Evolutionary conservation across 2,888 invertebrate genomes (phyloP), one percentile per base, ranked within the genome.

Genomic region (Eupithecia subfuscata): DNA sequence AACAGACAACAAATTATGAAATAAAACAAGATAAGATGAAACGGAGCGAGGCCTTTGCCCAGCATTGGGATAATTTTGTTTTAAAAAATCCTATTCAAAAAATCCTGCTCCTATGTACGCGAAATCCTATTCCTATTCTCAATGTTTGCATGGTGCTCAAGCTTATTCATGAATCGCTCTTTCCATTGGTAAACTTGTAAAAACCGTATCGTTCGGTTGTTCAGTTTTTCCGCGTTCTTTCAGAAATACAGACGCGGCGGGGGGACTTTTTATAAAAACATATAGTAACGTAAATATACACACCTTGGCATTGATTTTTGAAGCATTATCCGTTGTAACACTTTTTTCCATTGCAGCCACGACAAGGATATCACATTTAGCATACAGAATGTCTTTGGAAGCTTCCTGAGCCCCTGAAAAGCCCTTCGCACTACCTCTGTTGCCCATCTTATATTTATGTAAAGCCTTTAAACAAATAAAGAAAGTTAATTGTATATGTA

Each of bases 281-380:
- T n/a, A 3, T 11, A 11, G 56, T 30, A 8, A 34, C 9, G 18
- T 18, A 64, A 16, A 25, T 48, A 37, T 40, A 7, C 4, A 14
- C 85, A 97, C 97, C 95, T 97, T 97, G 79, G 97, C 96, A 85
- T 97, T 95, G 67, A 98, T 91, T 82, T 96, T 95, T 81, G 91
- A 87, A 7, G 97, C 98, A 87, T 97, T 97, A 37, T 96, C 96
- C 79, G 95, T 95, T 76, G 95, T 96, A 82, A 98, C 95, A 48
- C 96, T 95, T 90, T 97, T 97, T 92, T 98, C 98, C 84, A 96
- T 95, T 71, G 98, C 98, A 69, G 97, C 97, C 72, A 97, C 96
- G 37, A 98, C 96, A 60, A 98, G 95, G 82, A 98, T 98, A 88
- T 98, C 98, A 90, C 97, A 97, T 85, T 96, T 92, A 87, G 97